phyloP scores from a whole-genome alignment of 2,113 vertebrate species.

The Hyla sarda region DNA sequence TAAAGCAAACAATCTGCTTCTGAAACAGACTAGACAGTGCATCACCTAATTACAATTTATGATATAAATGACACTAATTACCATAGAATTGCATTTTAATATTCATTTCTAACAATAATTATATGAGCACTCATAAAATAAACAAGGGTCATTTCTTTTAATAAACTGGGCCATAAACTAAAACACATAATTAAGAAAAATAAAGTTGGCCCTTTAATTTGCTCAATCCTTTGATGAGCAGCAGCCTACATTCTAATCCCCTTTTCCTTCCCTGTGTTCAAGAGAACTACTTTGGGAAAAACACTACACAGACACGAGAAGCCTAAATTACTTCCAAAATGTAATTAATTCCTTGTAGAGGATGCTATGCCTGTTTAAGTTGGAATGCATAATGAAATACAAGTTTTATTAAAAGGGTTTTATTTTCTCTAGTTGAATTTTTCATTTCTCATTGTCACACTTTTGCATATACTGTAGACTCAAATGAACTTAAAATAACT shows the following conservation, averaged over 20 bases:
- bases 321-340: slow-evolving; percentile 36
- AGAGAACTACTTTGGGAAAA: slow-evolving; percentile 46
- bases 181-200: neutral
- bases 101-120: neutral
- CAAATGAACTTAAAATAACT: slow-evolving; percentile 26
- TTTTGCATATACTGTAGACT: slow-evolving; percentile 13
- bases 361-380: slow-evolving; percentile 13
- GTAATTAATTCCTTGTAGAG: slow-evolving; percentile 46
- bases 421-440: slow-evolving; percentile 14
- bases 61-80: neutral
- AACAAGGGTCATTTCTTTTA: slow-evolving; percentile 16
- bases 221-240: slow-evolving; percentile 11
- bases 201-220: slow-evolving; percentile 9
- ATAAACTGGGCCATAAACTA: neutral
- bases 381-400: slow-evolving; percentile 39
- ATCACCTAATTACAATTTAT: neutral
- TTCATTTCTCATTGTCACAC: slow-evolving; percentile 16
- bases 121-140: neutral
- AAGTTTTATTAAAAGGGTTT: slow-evolving; percentile 40
- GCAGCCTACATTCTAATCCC: slow-evolving; percentile 27
- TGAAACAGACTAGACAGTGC: neutral
- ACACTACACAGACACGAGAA: slow-evolving; percentile 32
- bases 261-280: slow-evolving; percentile 5
- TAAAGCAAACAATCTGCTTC: neutral
- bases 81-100: neutral